Conservation (phyloP, 2,888 invertebrate genomes). For the Gastracanthus pulcherrimus region DNA sequence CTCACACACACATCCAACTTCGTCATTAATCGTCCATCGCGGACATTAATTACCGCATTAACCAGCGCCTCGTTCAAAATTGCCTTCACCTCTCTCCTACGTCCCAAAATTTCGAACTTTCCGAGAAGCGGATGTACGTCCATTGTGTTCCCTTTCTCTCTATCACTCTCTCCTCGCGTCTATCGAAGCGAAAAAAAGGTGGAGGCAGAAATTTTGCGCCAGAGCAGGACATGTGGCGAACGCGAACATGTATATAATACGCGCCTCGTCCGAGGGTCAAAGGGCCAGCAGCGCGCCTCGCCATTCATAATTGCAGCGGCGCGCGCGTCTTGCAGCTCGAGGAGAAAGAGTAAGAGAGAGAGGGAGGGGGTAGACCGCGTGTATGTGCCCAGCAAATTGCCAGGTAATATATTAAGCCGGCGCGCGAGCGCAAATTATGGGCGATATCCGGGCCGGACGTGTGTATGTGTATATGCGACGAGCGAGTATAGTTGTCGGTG, state of each 20-base stretch:
- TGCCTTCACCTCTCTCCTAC: background rate
- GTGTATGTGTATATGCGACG: too few species aligned
- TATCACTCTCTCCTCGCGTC: background rate
- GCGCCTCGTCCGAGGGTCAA: conserved; percentile 41
- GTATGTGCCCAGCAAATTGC: conserved; percentile 73
- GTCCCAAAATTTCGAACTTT: conserved; percentile 23
- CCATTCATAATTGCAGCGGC: conserved; percentile 53
- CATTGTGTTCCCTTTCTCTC: too few species aligned
- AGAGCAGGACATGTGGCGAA: conserved; percentile 55
- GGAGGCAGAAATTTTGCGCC: conserved; percentile 32
- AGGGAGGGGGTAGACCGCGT: conserved; percentile 58
- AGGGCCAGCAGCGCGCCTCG: conserved; percentile 30
- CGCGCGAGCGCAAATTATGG: conserved; percentile 71
- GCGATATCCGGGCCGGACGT: conserved; percentile 74
- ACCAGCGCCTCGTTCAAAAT: conserved; percentile 27
- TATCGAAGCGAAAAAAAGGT: conserved; percentile 33
- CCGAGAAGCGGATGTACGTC: conserved; percentile 23
- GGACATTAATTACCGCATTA: conserved; percentile 51
- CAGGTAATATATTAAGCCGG: conserved; percentile 75
- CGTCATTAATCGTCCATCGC: conserved; percentile 40
- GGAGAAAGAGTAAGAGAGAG: conserved; percentile 33
- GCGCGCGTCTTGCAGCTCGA: conserved; percentile 38
- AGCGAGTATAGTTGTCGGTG: too few species aligned
- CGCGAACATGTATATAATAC: conserved; percentile 3
- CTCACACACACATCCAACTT: background rate